A percentile compares a stretch with the other conserved stretches of the same genome.
Evolutionary conservation across 1,140 invertebrate species (phyloP).

Genomic region (Neelides sp.): DNA sequence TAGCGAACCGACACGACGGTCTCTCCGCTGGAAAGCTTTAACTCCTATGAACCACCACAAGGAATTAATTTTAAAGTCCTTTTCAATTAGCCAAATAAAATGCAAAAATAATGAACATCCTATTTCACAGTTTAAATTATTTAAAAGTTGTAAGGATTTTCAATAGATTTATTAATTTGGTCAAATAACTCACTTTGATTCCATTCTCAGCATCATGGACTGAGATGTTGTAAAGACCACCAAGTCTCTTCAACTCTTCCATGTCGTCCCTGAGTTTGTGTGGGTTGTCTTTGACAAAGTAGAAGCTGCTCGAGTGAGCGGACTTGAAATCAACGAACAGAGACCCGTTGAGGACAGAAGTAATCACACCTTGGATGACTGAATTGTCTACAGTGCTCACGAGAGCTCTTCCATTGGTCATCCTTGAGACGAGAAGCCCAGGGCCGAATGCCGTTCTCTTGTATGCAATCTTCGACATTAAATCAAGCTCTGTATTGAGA

Average conservation of each 20-base stretch:
- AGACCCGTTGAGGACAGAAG: constrained; percentile 85
- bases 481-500: constrained; percentile 52
- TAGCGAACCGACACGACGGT: constrained; percentile 83
- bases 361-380: constrained; percentile 80
- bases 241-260: constrained; percentile 67
- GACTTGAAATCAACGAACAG: constrained; percentile 82
- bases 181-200: constrained; percentile 30
- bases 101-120: neutral
- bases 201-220: constrained; percentile 77
- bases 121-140: neutral
- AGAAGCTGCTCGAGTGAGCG: constrained; percentile 80
- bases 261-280: constrained; percentile 76
- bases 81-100: neutral
- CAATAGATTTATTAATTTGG: too few species aligned
- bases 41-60: constrained; percentile 41
- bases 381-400: constrained; percentile 74
- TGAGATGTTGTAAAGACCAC: constrained; percentile 84
- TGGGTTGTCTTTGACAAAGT: constrained; percentile 84
- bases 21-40: constrained; percentile 70
- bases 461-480: constrained; percentile 65
- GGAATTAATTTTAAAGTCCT: neutral
- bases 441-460: constrained; percentile 74
- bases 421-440: constrained; percentile 71
- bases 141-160: neutral
- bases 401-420: constrained; percentile 56